Conservation (phyloP, 1,140 invertebrate genomes). For the Yoshiicerus persimilis region DNA sequence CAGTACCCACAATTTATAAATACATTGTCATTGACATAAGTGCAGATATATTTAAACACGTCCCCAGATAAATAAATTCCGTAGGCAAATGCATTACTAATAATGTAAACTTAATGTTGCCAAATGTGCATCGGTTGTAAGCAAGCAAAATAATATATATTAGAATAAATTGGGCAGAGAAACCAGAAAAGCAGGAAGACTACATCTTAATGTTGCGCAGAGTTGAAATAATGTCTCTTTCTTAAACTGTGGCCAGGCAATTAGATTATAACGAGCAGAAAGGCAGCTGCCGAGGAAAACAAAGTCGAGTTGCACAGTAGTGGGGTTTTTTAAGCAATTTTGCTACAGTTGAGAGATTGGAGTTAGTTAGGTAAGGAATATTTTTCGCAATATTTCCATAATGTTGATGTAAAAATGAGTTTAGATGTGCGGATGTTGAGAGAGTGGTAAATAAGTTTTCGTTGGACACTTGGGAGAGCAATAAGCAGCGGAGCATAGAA, state of each 20-base stretch:
- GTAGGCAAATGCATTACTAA: too few relatives aligned
- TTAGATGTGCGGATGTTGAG: too few relatives aligned
- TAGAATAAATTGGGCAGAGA: too few relatives aligned
- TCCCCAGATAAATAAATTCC: too few relatives aligned
- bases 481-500: not conserved
- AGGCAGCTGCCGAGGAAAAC: not conserved
- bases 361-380: not conserved
- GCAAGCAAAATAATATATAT: too few relatives aligned
- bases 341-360: not conserved
- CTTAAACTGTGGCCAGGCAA: not conserved
- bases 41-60: too few relatives aligned
- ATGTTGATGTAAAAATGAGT: not conserved
- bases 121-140: too few relatives aligned
- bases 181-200: too few relatives aligned
- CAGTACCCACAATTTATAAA: not conserved
- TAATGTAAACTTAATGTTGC: too few relatives aligned
- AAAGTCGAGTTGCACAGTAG: too few relatives aligned
- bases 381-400: not conserved
- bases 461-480: not conserved
- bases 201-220: too few relatives aligned
- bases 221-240: not conserved
- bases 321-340: not conserved
- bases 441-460: too few relatives aligned
- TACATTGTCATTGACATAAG: not conserved
- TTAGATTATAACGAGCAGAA: not conserved